Conservation (phyloP, 2,888 invertebrate species). For the Fabriciana adippe region DNA sequence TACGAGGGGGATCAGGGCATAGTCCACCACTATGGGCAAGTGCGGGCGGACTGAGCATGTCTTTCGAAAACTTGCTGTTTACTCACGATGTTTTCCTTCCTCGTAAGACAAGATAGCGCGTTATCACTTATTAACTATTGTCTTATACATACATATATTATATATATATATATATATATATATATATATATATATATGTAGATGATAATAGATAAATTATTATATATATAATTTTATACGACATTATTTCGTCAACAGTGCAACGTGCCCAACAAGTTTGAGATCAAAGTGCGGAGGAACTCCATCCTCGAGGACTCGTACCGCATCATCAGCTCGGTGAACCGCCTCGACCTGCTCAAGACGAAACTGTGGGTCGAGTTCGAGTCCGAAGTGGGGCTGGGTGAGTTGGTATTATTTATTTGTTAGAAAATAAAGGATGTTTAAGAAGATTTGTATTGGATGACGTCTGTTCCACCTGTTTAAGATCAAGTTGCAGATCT, state of each 20-base stretch:
- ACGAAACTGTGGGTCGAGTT: conserved; percentile 99
- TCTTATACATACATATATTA: no score
- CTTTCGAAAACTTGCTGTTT: no score
- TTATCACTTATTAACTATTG: no score
- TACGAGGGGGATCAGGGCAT: no score
- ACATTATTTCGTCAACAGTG: conserved; percentile 81
- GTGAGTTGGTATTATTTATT: conserved; percentile 55
- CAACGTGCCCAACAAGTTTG: conserved; percentile 98
- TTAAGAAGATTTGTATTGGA: neutral
- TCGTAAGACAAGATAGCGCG: no score
- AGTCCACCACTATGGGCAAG: no score
- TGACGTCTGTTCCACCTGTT: neutral
- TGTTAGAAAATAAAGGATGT: neutral
- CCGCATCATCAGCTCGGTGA: conserved; percentile 95
- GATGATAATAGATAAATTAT: neutral
- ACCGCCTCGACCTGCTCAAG: conserved; percentile 94
- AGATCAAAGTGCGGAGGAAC: conserved; percentile 95
- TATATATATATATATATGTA: no score
- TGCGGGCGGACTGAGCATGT: no score
- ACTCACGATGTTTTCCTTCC: no score
- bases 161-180: no score
- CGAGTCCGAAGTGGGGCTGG: conserved; percentile 95
- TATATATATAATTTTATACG: neutral
- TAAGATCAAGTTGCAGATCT: neutral
- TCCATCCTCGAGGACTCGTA: conserved; percentile 98